These are phyloP conservation scores for Centrocercus urophasianus DNA, from an alignment of 2,113 vertebrate genomes.

Conservation along the genomic window DNA sequence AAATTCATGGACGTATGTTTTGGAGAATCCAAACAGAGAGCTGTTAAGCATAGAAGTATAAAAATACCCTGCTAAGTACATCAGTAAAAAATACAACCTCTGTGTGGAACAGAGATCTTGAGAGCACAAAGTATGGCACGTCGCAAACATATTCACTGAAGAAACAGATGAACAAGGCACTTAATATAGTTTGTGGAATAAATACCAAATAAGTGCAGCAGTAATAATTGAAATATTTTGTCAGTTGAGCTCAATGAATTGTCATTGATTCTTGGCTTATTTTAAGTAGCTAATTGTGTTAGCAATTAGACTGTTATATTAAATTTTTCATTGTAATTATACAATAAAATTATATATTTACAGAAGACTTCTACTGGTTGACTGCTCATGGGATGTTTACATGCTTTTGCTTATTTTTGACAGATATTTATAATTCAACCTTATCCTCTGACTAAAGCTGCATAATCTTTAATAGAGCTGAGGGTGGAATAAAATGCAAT, in stretches of 20 bases:
- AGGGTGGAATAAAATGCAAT: not conserved
- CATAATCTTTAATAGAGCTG: not conserved
- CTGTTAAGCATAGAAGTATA: not conserved
- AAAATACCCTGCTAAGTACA: not conserved
- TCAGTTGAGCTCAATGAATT: not conserved
- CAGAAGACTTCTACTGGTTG: not conserved
- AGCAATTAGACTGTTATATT: not conserved
- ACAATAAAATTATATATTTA: not conserved
- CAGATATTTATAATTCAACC: not conserved
- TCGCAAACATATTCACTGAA: not conserved
- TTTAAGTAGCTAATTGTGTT: not conserved
- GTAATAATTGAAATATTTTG: not conserved
- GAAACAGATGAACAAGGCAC: not conserved
- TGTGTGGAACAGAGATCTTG: not conserved
- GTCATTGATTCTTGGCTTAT: conserved; percentile 16
- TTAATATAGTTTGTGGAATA: not conserved
- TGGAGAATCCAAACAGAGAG: not conserved
- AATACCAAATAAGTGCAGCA: not conserved
- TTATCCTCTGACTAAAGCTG: not conserved
- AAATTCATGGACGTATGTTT: not conserved
- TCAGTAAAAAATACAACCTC: not conserved
- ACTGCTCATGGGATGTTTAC: not conserved
- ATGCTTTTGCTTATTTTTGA: conserved; percentile 13
- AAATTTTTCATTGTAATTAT: conserved; percentile 27
- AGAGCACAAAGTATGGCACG: not conserved